Percentiles rank a stretch among this genome's conserved stretches.
These are phyloP conservation scores for Melierax canorus DNA, from an alignment of 2,113 vertebrate species.

Conservation along the genomic window DNA sequence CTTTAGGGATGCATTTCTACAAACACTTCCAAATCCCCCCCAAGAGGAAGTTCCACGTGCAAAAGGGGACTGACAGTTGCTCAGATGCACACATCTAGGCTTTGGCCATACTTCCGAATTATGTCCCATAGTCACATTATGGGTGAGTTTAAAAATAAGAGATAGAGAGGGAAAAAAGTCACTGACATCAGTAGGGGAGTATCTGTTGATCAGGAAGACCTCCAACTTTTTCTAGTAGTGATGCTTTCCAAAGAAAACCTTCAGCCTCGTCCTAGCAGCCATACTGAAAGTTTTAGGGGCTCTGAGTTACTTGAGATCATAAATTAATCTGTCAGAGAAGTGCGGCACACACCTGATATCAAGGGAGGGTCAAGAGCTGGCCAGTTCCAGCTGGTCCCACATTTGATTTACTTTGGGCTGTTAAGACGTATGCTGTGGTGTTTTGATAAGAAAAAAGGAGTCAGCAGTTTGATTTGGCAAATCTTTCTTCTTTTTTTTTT, in stretches of 20 bases:
- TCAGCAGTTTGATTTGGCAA: constrained; percentile 77
- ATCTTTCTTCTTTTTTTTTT: not conserved
- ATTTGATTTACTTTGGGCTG: constrained; percentile 68
- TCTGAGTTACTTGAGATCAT: constrained; percentile 23
- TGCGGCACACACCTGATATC: constrained; percentile 57
- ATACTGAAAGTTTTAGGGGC: constrained; percentile 32
- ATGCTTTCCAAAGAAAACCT: constrained; percentile 38
- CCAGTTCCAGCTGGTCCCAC: constrained; percentile 66
- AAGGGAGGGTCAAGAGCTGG: constrained; percentile 47
- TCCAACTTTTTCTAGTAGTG: not conserved
- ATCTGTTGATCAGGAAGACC: not conserved
- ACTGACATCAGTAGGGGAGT: not conserved
- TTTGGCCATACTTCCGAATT: not conserved
- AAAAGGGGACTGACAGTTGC: not conserved
- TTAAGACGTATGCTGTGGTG: constrained; percentile 61
- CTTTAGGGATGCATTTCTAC: not conserved
- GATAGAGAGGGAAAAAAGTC: not conserved
- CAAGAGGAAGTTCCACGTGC: not conserved
- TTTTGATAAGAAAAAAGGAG: constrained; percentile 73
- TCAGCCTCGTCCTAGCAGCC: not conserved
- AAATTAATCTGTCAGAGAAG: constrained; percentile 61
- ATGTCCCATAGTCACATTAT: not conserved
- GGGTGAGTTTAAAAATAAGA: not conserved
- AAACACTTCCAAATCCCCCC: not conserved
- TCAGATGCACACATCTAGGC: not conserved